Conservation (phyloP, 2,113 vertebrate genomes). For the human region GRCh38 chr6:166582501-166583000, state of each 20-base stretch:
- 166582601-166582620: not conserved
- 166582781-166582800: not conserved
- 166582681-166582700: not conserved
- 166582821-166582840: not conserved
- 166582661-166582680: not conserved
- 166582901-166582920: not conserved
- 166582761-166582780: not conserved
- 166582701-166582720: not conserved
- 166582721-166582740: not conserved
- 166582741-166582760: not conserved
- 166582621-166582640: not conserved
- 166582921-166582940: slow-evolving; percentile 1
- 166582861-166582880: not conserved
- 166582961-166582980: not conserved
- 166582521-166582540: not conserved
- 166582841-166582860: not conserved
- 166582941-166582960: not conserved
- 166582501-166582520: not conserved
- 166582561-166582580: not conserved
- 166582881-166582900: not conserved
- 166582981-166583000: not conserved
- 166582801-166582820: not conserved
- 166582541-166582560: not conserved
- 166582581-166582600: not conserved
- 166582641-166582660: not conserved